Evolutionary conservation across 2,113 vertebrate species (phyloP), one percentile per base, ranked within the genome.

Genomic region (Crotalus tigris): DNA sequence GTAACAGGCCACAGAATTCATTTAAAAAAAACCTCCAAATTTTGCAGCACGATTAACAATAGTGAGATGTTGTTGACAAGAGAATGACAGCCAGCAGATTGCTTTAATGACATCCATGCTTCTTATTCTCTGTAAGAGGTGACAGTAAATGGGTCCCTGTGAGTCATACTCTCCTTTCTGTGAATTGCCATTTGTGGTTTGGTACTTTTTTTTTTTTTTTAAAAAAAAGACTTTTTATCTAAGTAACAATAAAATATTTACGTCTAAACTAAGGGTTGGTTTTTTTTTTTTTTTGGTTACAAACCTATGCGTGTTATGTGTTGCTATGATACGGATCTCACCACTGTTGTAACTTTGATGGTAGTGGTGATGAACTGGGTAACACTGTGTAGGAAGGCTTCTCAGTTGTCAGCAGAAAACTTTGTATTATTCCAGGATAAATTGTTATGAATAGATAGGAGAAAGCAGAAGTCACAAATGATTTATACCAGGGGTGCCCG

Each of bases 181-280:
- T 87, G 94, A 93, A 95, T 92, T 96, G 93, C 97, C 94, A 97
- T 98, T 98, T 98, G 97, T 95, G 97, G 97, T 98, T 96, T 97
- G 91, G 93, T 95, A 96, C 95, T 96, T 97, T 96, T 95, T 54
- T 54, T 55, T 57, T 57, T 51, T 51, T 64, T 29, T 1, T 1
- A 2, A n/a, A 69, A n/a, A 69, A 69, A n/a, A 5, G 11, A 19
- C 33, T 81, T 58, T 58, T 94, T 95, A 93, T 94, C 96, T 94
- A 95, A 94, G 93, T 94, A 94, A 54, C 92, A 95, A 95, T 95
- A 96, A 95, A 96, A 93, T 87, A 94, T 90, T 96, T 95, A 92
- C 92, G 95, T 91, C 91, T 94, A 95, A 97, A 94, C 26, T 90
- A 7, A 93, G 94, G 87, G 49, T 5, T 39, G 39, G n/a, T n/a